Evolutionary conservation across 2,113 vertebrate species (phyloP).

Genomic region (Propithecus coquereli): DNA sequence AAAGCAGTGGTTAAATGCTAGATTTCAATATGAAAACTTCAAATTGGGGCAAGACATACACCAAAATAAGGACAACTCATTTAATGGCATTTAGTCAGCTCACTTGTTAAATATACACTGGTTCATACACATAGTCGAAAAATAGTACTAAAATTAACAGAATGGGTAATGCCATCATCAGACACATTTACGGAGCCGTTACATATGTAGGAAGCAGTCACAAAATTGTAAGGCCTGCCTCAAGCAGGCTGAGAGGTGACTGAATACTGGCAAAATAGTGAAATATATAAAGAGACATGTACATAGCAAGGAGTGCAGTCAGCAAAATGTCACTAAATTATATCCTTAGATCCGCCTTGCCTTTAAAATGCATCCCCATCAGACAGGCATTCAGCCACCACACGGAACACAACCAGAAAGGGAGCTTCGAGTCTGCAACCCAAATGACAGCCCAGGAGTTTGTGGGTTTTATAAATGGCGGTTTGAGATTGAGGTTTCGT

Average conservation of each 20-base stretch:
- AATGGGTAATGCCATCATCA: not conserved
- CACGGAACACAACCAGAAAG: not conserved
- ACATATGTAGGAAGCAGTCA: not conserved
- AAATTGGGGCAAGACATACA: slow-evolving; percentile 33
- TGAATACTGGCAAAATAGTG: not conserved
- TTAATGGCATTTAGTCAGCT: slow-evolving; percentile 34
- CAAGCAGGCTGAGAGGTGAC: not conserved
- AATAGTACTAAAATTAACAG: not conserved
- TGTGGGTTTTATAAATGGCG: slow-evolving; percentile 70
- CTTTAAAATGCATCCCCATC: not conserved
- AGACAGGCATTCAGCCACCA: not conserved
- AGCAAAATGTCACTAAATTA: slow-evolving; percentile 55
- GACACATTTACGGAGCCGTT: not conserved
- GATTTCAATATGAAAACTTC: slow-evolving; percentile 51
- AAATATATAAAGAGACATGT: not conserved
- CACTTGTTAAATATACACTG: slow-evolving; percentile 35
- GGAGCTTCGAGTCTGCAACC: not conserved
- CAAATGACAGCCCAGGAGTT: slow-evolving; percentile 59
- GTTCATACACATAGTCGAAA: not conserved
- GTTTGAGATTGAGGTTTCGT: slow-evolving; percentile 59
- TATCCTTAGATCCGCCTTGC: not conserved
- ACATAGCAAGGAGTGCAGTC: not conserved
- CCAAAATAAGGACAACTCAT: slow-evolving; percentile 55
- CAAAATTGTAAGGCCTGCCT: not conserved
- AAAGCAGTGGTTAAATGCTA: slow-evolving; percentile 62